Conservation (phyloP, 1,140 invertebrate genomes). For the Bradysia coprophila region DNA sequence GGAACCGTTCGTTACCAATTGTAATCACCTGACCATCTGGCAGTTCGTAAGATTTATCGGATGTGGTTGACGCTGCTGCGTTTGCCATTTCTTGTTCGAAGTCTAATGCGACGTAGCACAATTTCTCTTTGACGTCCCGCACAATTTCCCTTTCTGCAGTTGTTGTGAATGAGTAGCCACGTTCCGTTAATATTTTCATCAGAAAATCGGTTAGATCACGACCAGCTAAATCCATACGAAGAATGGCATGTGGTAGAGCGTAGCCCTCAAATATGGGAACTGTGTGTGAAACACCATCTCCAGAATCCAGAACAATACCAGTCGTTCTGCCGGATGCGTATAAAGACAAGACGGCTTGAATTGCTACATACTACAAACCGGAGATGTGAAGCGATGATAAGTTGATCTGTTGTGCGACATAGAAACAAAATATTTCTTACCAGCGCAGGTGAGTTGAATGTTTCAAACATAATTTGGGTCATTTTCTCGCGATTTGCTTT, state of each 20-base stretch:
- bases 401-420: constrained; percentile 91
- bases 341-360: constrained; percentile 79
- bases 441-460: too few relatives aligned
- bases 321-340: constrained; percentile 90
- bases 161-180: constrained; percentile 93
- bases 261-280: constrained; percentile 87
- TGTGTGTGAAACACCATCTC: constrained; percentile 91
- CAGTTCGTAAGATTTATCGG: constrained; percentile 88
- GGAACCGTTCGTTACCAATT: constrained; percentile 91
- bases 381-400: too few relatives aligned
- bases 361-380: constrained; percentile 86
- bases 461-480: too few relatives aligned
- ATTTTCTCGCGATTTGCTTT: constrained; percentile 77
- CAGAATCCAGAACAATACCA: too few relatives aligned
- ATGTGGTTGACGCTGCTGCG: constrained; percentile 71
- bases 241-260: constrained; percentile 59
- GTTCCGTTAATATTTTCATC: constrained; percentile 91
- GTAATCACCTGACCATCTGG: too few relatives aligned
- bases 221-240: constrained; percentile 79
- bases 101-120: constrained; percentile 80
- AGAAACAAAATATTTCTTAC: constrained; percentile 95
- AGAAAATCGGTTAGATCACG: constrained; percentile 90
- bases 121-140: constrained; percentile 86
- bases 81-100: constrained; percentile 92
- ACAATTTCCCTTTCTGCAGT: constrained; percentile 93